These are phyloP conservation scores for Eupithecia subfuscata DNA, from an alignment of 2,888 invertebrate genomes.

Conservation along the genomic window DNA sequence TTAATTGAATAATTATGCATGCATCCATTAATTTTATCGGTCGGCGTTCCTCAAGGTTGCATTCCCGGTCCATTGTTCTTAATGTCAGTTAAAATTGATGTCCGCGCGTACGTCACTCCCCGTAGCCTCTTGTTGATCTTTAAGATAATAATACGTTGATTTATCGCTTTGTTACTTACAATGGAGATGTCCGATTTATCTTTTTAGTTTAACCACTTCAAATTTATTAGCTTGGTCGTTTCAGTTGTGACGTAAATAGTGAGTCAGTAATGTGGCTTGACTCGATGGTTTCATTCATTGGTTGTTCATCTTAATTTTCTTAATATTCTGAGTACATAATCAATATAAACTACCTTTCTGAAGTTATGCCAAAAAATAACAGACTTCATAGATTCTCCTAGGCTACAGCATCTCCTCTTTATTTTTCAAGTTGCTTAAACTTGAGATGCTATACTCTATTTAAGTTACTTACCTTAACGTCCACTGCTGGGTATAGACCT, in stretches of 20 bases:
- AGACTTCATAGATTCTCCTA: not conserved
- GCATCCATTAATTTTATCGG: constrained; percentile 16
- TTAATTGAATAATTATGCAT: constrained; percentile 9
- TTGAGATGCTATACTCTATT: too few species aligned
- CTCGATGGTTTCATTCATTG: not conserved
- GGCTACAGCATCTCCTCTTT: not conserved
- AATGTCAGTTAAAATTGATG: constrained; percentile 41
- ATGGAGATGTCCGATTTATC: constrained; percentile 21
- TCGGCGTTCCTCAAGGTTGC: constrained; percentile 48
- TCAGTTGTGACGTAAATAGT: constrained; percentile 3
- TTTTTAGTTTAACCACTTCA: not conserved
- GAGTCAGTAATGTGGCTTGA: not conserved
- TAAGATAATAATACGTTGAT: constrained; percentile 28
- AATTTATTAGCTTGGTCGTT: constrained; percentile 1
- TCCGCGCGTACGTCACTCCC: constrained; percentile 23
- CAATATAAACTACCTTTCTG: not conserved
- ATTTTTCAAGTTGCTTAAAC: too few species aligned
- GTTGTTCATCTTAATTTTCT: not conserved
- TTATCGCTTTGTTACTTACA: constrained; percentile 24
- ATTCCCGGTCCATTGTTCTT: constrained; percentile 46
- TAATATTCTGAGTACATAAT: not conserved
- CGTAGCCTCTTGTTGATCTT: constrained; percentile 32
- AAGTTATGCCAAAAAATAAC: not conserved
- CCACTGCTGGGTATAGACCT: not conserved
- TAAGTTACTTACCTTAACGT: not conserved